Conservation (phyloP, 1,140 invertebrate species). For the Bombus huntii region DNA sequence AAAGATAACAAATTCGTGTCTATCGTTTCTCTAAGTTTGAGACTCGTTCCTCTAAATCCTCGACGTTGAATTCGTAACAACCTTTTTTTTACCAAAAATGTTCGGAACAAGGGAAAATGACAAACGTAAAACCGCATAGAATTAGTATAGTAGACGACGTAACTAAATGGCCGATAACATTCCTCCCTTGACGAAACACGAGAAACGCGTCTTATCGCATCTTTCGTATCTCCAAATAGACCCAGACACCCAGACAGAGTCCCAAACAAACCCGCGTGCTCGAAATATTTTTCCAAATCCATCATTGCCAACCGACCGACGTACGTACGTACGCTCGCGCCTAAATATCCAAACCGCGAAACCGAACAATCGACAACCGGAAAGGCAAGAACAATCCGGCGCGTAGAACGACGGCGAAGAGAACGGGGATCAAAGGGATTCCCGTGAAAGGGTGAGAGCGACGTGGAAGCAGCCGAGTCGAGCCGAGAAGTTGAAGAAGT, state of each 20-base stretch:
- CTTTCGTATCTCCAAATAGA: background rate
- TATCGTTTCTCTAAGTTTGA: no score
- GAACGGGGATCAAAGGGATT: conserved; percentile 28
- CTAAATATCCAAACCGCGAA: conserved; percentile 2
- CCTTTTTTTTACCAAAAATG: no score
- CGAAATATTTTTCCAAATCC: background rate
- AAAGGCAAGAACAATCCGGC: conserved; percentile 9
- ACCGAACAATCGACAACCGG: conserved; percentile 19
- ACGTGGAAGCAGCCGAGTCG: conserved; percentile 4
- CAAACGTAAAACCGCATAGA: background rate
- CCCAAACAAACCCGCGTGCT: background rate
- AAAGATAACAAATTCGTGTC: background rate
- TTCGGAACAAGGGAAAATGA: no score
- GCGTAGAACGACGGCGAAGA: background rate
- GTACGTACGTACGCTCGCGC: no score
- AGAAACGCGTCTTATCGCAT: background rate
- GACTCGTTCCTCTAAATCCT: background rate
- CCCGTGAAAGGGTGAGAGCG: conserved; percentile 18
- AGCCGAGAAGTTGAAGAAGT: conserved; percentile 47
- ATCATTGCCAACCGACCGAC: background rate
- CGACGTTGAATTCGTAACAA: background rate
- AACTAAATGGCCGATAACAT: background rate
- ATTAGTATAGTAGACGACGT: background rate
- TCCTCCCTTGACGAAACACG: background rate
- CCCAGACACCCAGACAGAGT: background rate